phyloP scores from a whole-genome alignment of 2,888 invertebrate species.

The Notocelia uddmanniana region DNA sequence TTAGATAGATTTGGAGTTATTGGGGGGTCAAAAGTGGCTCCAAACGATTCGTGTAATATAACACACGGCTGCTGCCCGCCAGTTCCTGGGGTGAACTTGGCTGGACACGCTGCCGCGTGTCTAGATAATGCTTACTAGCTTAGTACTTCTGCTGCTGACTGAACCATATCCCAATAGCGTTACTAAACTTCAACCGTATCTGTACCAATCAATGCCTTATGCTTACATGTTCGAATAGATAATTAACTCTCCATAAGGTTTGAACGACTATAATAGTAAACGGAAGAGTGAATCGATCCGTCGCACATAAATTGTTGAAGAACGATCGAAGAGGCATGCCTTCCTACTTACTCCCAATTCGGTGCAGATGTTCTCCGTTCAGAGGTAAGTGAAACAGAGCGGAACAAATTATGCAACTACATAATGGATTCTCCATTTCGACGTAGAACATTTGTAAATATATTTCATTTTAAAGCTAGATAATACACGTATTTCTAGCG shows the following conservation, averaged over 20 bases:
- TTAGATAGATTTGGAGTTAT: no score
- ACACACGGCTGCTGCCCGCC: no score
- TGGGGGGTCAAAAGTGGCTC: no score
- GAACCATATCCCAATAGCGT: neutral
- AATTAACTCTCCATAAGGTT: conserved; percentile 17
- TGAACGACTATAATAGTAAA: conserved; percentile 9
- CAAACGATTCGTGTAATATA: no score
- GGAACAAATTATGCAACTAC: conserved; percentile 37
- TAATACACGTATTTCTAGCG: conserved; percentile 6
- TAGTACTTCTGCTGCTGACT: no score
- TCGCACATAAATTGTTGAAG: conserved; percentile 8
- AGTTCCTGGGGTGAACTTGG: no score
- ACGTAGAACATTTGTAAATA: conserved; percentile 27
- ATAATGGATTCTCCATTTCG: conserved; percentile 29
- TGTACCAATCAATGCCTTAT: neutral
- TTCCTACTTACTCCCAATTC: conserved; percentile 20
- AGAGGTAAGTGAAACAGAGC: conserved; percentile 30
- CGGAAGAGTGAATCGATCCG: conserved; percentile 15
- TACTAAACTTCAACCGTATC: conserved; percentile 16
- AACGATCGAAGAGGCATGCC: conserved; percentile 7
- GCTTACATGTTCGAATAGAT: conserved; percentile 17
- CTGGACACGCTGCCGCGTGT: no score
- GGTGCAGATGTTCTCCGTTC: conserved; percentile 21
- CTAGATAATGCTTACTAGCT: no score
- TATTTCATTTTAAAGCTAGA: conserved; percentile 16